Percentiles rank a stretch among this genome's conserved stretches.
Evolutionary conservation across 2,888 invertebrate genomes (phyloP).

Genomic region (Apamea sordens): DNA sequence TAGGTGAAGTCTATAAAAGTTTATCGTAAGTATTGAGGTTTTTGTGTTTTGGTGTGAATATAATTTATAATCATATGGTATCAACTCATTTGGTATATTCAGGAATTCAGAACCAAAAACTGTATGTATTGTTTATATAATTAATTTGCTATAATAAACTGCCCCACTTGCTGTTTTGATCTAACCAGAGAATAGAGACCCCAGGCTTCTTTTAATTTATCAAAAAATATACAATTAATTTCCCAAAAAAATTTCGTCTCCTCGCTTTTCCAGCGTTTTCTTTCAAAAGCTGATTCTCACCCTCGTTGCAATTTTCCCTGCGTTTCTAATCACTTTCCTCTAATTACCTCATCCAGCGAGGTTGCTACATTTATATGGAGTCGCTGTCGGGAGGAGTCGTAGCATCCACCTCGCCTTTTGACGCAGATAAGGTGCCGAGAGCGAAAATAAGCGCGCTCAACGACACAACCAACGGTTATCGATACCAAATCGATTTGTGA

Average conservation of each 20-base stretch:
- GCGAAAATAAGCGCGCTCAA: conserved; percentile 71
- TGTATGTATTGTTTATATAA: background rate
- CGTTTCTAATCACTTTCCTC: conserved; percentile 34
- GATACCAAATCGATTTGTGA: conserved; percentile 31
- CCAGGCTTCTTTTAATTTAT: background rate
- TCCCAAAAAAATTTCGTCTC: background rate
- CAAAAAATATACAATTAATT: background rate
- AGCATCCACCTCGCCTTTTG: conserved; percentile 46
- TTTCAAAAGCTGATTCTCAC: background rate
- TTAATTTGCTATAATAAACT: background rate
- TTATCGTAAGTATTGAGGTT: conserved; percentile 7
- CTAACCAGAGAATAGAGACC: background rate
- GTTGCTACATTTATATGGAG: conserved; percentile 38
- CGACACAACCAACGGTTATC: conserved; percentile 50
- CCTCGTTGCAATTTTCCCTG: conserved; percentile 16
- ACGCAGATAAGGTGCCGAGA: conserved; percentile 75
- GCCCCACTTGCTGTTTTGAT: background rate
- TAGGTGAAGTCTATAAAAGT: background rate
- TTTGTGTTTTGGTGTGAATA: background rate
- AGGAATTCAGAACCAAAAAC: background rate
- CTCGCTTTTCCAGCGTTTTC: background rate
- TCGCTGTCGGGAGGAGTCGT: conserved; percentile 33
- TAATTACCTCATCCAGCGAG: conserved; percentile 43
- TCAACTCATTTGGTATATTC: background rate
- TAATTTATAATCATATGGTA: background rate